Percentiles rank a stretch among this genome's conserved stretches.
These are phyloP conservation scores for Arvicanthis niloticus DNA, from an alignment of 2,113 vertebrate genomes.

Conservation along the genomic window DNA sequence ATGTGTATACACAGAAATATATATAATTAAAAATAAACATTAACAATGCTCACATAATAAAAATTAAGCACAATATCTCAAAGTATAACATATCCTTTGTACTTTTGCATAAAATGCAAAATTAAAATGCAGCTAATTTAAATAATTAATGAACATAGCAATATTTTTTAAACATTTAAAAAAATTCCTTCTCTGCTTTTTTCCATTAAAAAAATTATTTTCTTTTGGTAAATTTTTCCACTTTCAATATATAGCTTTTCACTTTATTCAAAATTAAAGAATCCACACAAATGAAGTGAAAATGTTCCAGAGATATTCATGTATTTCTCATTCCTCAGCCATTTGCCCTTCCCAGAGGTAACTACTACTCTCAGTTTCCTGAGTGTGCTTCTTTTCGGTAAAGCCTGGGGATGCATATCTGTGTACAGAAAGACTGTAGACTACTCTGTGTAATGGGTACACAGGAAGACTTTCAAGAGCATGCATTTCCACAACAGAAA, in stretches of 20 bases:
- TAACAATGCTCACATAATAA: neutral
- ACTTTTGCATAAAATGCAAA: neutral
- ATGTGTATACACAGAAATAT: neutral
- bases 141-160: neutral
- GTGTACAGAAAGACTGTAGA: neutral
- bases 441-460: neutral
- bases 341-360: neutral
- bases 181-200: neutral
- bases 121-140: conserved; percentile 14
- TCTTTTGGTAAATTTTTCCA: conserved; percentile 1
- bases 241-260: neutral
- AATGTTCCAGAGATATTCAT: neutral
- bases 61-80: neutral
- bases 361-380: neutral
- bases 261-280: neutral
- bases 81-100: neutral
- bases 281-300: neutral
- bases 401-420: neutral
- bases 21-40: neutral
- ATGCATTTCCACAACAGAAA: neutral
- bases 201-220: conserved; percentile 34
- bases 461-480: neutral
- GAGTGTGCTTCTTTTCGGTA: neutral
- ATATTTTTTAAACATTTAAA: neutral
- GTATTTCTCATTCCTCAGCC: neutral